A percentile compares a stretch with the other conserved stretches of the same genome.
These are phyloP conservation scores for Zosterops hypoxanthus DNA, from an alignment of 2,113 vertebrate species.

Conservation along the genomic window DNA sequence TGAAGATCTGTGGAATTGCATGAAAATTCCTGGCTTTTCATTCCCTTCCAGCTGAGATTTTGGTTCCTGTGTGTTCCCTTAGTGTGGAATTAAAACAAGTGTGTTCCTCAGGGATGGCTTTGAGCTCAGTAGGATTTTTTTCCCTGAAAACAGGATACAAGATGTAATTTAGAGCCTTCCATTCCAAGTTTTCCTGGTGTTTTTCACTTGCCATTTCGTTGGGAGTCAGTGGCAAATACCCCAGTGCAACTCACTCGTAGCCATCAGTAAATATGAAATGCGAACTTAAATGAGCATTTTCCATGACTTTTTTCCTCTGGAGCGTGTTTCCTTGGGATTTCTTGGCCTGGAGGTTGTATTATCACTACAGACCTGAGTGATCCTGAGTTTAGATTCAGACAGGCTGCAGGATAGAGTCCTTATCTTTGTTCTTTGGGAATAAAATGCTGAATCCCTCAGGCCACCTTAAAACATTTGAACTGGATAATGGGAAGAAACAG, in stretches of 20 bases:
- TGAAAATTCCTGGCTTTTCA: background rate
- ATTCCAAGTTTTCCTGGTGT: background rate
- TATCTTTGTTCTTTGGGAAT: background rate
- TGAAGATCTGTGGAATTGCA: background rate
- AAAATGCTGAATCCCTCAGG: background rate
- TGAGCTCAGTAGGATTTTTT: background rate
- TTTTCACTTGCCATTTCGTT: background rate
- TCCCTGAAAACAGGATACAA: background rate
- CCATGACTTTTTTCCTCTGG: background rate
- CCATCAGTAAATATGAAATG: background rate
- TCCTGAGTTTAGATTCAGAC: background rate
- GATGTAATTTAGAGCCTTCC: background rate
- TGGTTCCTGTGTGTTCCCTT: background rate
- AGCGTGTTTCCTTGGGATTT: background rate
- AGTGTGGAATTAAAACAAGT: background rate
- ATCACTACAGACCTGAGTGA: background rate
- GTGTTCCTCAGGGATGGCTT: background rate
- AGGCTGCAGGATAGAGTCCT: background rate
- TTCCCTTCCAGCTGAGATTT: background rate
- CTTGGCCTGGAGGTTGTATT: background rate
- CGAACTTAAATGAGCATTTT: background rate
- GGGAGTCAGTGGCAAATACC: background rate
- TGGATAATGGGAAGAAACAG: background rate
- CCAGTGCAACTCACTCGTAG: fast-evolving
- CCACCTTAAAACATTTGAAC: background rate